These are phyloP conservation scores for Drosophila biarmipes DNA, from an alignment of 1,140 invertebrate species.

Conservation along the genomic window DNA sequence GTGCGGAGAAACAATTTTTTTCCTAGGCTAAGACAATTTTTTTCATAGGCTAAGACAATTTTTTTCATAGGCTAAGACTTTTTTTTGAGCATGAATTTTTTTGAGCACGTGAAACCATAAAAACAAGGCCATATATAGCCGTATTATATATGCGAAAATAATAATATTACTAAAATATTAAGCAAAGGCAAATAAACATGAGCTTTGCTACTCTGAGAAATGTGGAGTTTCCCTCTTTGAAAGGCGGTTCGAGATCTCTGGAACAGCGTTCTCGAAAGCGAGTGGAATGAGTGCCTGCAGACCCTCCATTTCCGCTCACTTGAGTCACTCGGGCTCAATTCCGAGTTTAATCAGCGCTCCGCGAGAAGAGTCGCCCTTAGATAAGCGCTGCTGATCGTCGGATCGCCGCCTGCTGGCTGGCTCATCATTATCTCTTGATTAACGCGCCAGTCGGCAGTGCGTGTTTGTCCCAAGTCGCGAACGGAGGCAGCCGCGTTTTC, in stretches of 20 bases:
- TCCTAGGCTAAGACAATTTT: conserved; percentile 19
- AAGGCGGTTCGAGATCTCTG: not conserved
- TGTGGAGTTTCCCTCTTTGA: not conserved
- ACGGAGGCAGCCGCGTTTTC: conserved; percentile 13
- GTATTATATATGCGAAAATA: conserved; percentile 10
- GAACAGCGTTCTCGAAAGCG: not conserved
- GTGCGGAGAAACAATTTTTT: conserved; percentile 38
- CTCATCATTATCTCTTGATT: conserved; percentile 59
- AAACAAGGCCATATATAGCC: conserved; percentile 21
- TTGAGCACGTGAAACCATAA: conserved; percentile 58
- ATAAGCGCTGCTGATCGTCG: conserved; percentile 42
- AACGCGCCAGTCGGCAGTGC: conserved; percentile 43
- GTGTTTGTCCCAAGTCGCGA: conserved; percentile 33
- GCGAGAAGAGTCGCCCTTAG: conserved; percentile 36
- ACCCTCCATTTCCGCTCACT: conserved; percentile 13
- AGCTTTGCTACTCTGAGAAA: conserved; percentile 7
- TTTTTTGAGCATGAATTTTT: conserved; percentile 79
- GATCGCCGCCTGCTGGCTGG: conserved; percentile 20
- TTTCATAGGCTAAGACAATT: conserved; percentile 35
- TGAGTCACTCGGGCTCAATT: conserved; percentile 39
- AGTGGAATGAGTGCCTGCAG: not conserved
- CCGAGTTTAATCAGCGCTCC: conserved; percentile 46
- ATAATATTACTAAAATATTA: conserved; percentile 11
- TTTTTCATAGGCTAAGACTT: conserved; percentile 59
- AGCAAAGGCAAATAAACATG: conserved; percentile 10